Base-by-base conservation (phyloP, 2,888 invertebrate genomes). In the Sesamia inferens region DNA sequence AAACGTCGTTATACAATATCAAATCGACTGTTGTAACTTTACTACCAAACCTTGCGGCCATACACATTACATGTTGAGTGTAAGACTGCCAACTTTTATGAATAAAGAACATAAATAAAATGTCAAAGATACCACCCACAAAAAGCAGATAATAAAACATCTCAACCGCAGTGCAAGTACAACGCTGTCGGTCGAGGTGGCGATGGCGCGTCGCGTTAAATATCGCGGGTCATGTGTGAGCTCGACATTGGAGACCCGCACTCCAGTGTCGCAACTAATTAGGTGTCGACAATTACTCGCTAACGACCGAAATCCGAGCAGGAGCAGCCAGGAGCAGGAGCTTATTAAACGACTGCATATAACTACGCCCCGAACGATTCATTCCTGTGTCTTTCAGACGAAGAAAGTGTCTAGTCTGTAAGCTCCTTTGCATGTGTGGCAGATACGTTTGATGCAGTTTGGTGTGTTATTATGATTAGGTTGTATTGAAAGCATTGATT, bases 301-400 rank as follows among this genome's bases (percentile, higher is more conserved):
- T 95, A 95, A 95, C 95, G 94, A 94, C 93, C 93, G 95, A 93
- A 94, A 95, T 92, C 91, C 89, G 95, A 95, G 91, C 87, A 87
- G 75, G 31, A 74, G 86, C 85, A 87, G 86, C 85, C 76, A 86
- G 85, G 87, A 74, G 78, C 78, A 84, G 85, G 88, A 91, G 91
- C 93, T 95, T 94, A 94, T 95, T 94, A 95, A 93, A 92, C 90
- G 89, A 87, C 83, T 87, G 85, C 85, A 85, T 86, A 82, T 86
- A 77, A 80, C 78, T 78, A 79, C 75, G 59, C 66, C 75, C 74
- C 85, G 85, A 88, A 81, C 87, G 88, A 91, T 90, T 89, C 91
- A 89, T 87, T 87, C 82, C 76, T 83, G 84, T 83, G 79, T 85
- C 82, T 84, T 85, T 81, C 79, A 79, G 77, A 78, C 73, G 79